These are phyloP conservation scores for Phyllostomus hastatus DNA, from an alignment of 2,113 vertebrate genomes.

Conservation along the genomic window DNA sequence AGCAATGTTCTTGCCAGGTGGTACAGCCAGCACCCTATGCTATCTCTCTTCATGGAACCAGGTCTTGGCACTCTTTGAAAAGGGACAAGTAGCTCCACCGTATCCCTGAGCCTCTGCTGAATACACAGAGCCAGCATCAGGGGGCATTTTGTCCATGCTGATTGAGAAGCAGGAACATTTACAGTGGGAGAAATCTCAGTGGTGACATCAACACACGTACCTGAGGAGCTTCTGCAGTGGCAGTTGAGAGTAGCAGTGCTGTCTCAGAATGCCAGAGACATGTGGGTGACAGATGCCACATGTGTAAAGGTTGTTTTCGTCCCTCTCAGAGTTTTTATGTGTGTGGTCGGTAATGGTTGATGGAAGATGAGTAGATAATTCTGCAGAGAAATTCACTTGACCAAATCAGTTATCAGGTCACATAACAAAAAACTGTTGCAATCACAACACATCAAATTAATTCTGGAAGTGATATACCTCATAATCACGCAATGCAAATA, in stretches of 20 bases:
- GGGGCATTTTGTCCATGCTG: not conserved
- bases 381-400: conserved; percentile 49
- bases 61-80: not conserved
- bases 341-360: not conserved
- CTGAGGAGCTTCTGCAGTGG: not conserved
- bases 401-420: conserved; percentile 52
- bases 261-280: not conserved
- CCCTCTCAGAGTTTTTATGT: not conserved
- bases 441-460: conserved; percentile 59
- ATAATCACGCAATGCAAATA: conserved; percentile 73
- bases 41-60: not conserved
- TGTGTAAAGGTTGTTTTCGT: not conserved
- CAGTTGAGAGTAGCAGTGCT: not conserved
- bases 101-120: not conserved
- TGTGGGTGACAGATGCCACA: not conserved
- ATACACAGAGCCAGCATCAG: accelerated
- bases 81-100: not conserved
- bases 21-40: too few relatives aligned
- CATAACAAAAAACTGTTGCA: conserved; percentile 57
- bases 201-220: accelerated
- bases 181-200: not conserved
- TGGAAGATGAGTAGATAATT: conserved; percentile 34
- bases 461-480: conserved; percentile 56
- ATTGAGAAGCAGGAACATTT: not conserved
- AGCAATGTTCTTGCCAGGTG: not conserved